Percentiles rank a stretch among this genome's conserved stretches.
phyloP scores from a whole-genome alignment of 2,888 invertebrate species.

The Pseudococcus jackbeardsleyi region DNA sequence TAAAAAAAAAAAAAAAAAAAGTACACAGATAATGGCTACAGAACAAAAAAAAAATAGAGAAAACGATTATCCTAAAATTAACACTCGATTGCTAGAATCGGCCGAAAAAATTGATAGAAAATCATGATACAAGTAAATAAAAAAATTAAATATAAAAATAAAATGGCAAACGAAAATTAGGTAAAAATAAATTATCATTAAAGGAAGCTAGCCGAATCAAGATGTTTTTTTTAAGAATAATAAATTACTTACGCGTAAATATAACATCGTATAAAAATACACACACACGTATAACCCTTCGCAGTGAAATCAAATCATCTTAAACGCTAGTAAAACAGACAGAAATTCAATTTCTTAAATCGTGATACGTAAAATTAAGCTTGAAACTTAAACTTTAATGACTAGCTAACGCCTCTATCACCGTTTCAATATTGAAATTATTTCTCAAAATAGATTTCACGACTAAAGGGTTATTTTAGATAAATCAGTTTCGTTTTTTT shows the following conservation, averaged over 20 bases:
- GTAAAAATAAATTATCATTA: constrained; percentile 43
- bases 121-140: constrained; percentile 40
- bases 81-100: constrained; percentile 37
- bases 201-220: constrained; percentile 44
- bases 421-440: constrained; percentile 28
- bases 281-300: constrained; percentile 20
- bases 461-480: constrained; percentile 24
- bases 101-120: constrained; percentile 20
- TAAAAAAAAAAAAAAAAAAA: constrained; percentile 45
- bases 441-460: constrained; percentile 30
- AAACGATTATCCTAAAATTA: constrained; percentile 3
- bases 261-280: constrained; percentile 17
- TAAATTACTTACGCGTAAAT: not conserved
- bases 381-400: constrained; percentile 49
- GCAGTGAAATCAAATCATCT: constrained; percentile 14
- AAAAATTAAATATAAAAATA: constrained; percentile 28
- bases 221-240: not conserved
- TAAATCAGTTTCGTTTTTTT: not conserved
- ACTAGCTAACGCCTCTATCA: constrained; percentile 54
- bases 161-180: constrained; percentile 57
- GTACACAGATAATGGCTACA: constrained; percentile 24
- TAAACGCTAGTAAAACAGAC: constrained; percentile 5
- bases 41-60: not conserved
- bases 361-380: constrained; percentile 48
- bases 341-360: constrained; percentile 30